Base-by-base conservation (phyloP, 1,140 invertebrate genomes). In the Centruroides vittatus region DNA sequence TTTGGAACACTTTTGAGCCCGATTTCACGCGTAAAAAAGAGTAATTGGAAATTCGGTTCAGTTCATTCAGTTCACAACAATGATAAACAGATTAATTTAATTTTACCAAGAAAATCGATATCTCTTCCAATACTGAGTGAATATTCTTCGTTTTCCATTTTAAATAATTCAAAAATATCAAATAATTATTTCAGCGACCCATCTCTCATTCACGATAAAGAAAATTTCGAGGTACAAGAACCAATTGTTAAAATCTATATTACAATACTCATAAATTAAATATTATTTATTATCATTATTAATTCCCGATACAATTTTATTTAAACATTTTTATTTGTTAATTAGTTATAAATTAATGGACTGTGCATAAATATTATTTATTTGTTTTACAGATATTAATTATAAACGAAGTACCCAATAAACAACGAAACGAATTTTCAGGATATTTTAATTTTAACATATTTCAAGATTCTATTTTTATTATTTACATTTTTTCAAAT, bases 401-500 rank as follows among this genome's bases (percentile, higher is more conserved):
- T 41, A 8, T 41, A 3, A 41, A 41, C 8, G 41, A 55, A 77
- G 73, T 60, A 71, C 23, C 72, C 0, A 64, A 68, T 36, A 78
- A 79, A 64, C 69, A 77, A 4, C 66, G 79, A 65, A 80, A 85
- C 64, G 84, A 85, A 1, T 76, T 94, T 47, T 77, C 76, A 47
- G 81, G 89, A 75, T 89, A 95, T 85, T 78, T 95, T 62, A 86
- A 94, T 70, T 77, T 94, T 54, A 82, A 81, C 8, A 75, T 98
- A 35, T 77, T 98, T 1, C 82, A 82, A 60, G 86, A 97, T 74
- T 81, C 83, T 4, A 78, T 95, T 64, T 98, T 97, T 72, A 78
- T 98, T 59, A 74, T 97, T 56, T 98, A 97, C 74, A 84, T 84
- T 34, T 60, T 92, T 46, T 96, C 92, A 35, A 98, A 98, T 74